Evolutionary conservation across 2,888 invertebrate genomes (phyloP), one percentile per base, ranked within the genome.

Genomic region (Allophyes oxyacanthae): DNA sequence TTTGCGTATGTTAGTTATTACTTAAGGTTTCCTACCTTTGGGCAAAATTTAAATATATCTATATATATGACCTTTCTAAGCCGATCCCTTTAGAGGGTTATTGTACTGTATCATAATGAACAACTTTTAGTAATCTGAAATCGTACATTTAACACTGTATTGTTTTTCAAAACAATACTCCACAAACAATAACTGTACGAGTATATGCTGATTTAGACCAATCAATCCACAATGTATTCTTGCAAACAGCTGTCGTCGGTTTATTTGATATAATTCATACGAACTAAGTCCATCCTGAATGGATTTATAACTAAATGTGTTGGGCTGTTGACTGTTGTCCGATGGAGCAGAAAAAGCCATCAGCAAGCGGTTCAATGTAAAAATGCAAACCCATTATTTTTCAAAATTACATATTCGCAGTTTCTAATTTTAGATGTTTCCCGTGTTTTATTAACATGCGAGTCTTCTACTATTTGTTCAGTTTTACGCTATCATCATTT

Each of bases 151-250:
- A n/a, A n/a, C n/a, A n/a, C 6, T 36, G 30, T 36, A 43, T 36
- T 43, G 14, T 34, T 26, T 48, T 52, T 44, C 13, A 43, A 60
- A 43, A 40, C 46, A 59, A 32, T 46, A 52, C 52, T 20, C 26
- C 34, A 40, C 51, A 38, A 49, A 59, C 25, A 65, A 66, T 66
- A 60, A 48, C 33, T 37, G 3, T 9, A 10, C 4, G 4, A 20
- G 2, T 3, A 3, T 20, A 20, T 20, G 20, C 20, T 20, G 20
- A 20, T 20, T 20, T 20, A 20, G 20, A 20, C 20, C 2, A 20
- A 20, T 20, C 20, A 32, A 32, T 32, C n/a, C 10, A 10, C 32
- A 32, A 32, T n/a, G 32, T 32, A 10, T 32, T n/a, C n/a, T n/a
- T 20, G 20, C 20, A 20, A 20, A 20, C 20, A 20, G 2, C 20